A percentile compares a stretch with the other conserved stretches of the same genome.
These are phyloP conservation scores for Platyscapa corneri DNA, from an alignment of 1,140 invertebrate species.

Conservation along the genomic window DNA sequence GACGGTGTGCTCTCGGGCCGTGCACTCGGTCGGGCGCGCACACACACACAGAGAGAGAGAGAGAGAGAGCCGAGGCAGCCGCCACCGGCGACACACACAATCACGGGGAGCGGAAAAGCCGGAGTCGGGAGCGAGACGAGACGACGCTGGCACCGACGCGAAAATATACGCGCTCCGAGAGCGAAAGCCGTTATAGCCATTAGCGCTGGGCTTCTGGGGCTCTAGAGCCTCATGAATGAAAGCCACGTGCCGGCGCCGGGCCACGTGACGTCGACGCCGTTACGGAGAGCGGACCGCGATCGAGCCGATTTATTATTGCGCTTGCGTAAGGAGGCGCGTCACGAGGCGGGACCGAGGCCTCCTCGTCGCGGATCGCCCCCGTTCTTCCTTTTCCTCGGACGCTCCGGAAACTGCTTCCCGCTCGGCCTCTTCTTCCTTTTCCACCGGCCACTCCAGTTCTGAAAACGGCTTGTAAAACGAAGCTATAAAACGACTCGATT, in stretches of 20 bases:
- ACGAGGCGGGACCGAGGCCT: not conserved
- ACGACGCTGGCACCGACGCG: conserved; percentile 18
- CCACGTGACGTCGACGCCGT: conserved; percentile 14
- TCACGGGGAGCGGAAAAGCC: not conserved
- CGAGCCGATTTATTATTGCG: not conserved
- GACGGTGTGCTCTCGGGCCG: not conserved
- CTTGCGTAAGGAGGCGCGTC: too few relatives aligned
- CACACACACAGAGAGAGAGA: not conserved
- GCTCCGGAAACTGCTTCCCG: too few relatives aligned
- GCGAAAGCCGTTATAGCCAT: conserved; percentile 31
- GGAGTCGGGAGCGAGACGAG: too few relatives aligned
- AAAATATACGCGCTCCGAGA: not conserved
- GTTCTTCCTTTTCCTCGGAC: too few relatives aligned
- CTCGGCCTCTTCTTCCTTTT: too few relatives aligned
- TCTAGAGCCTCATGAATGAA: conserved; percentile 28
- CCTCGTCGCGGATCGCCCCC: too few relatives aligned
- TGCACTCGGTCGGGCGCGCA: not conserved
- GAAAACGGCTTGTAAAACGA: not conserved
- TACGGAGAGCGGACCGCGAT: not conserved
- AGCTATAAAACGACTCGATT: not conserved
- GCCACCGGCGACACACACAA: not conserved
- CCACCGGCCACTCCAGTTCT: too few relatives aligned
- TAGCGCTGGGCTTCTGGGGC: not conserved
- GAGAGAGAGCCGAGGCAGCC: too few relatives aligned
- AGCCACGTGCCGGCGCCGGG: not conserved